Base-by-base conservation (phyloP, 2,888 invertebrate genomes). In the Rhagonycha lutea region DNA sequence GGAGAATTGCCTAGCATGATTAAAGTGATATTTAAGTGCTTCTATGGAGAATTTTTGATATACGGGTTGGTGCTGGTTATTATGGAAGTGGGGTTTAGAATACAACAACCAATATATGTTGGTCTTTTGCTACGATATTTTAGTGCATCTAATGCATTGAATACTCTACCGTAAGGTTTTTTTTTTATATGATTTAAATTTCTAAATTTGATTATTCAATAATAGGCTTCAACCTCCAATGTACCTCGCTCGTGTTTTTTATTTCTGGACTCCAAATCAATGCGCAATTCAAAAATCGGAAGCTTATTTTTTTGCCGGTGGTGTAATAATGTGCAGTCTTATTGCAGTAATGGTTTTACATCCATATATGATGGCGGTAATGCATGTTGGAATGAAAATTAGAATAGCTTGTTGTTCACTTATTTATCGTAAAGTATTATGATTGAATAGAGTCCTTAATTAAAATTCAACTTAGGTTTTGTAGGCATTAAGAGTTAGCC, bases 371-470 rank as follows among this genome's bases (percentile, higher is more conserved):
- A 90, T 94, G 82, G 91, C 89, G 65, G 89, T 90, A 29, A 89
- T 91, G 82, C 92, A 93, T 83, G 89, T 92, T 12, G 95, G 95
- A 47, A 93, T 94, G 94, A 90, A 92, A 83, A 88, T 94, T 60
- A 89, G 95, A 79, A 89, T 94, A 0, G 94, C 94, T 0, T 91
- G 92, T 73, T 92, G 94, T 82, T 92, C 94, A 0, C 86, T 95
- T 1, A 90, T 96, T 84, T 95, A 93, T 83, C 91, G 94, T 87
- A 96, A 96, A 91, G 94, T 94, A 86, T 83, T 82, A n/a, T 14
- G 24, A 23, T 65, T 65, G 81, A 26, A 29, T 18, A 26, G 10
- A 18, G 29, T 68, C 28, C 29, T 7, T 14, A 12, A 68, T 24
- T 4, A 29, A 24, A 67, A 67, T 67, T 67, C 28, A 67, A 26